Base-by-base conservation (phyloP, 2,797 vertebrate genomes). In the Coreius guichenoti region DNA sequence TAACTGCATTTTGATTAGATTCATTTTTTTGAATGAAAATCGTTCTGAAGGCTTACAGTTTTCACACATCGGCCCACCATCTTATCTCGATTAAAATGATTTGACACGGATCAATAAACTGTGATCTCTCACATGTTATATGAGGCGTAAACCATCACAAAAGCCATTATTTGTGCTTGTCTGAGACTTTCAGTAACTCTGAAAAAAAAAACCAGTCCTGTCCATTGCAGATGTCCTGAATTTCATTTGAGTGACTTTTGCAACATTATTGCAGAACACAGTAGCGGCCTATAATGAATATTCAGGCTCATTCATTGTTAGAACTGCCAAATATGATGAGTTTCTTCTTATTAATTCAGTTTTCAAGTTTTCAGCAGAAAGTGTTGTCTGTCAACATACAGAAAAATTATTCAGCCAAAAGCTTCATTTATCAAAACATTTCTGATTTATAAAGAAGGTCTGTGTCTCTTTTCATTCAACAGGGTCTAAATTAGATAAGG, bases 401-500 rank as follows among this genome's bases (percentile, higher is more conserved):
- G 19, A 76, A 54, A 16, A 39, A 61, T 2, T 2, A 54, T 77
- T 61, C 8, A 63, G n/a, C 17, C 36, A 7, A 63, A 80, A 80
- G 4, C 21, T 29, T 72, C 0, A 69, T 67, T 80, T 54, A 80
- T 69, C 33, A 82, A 58, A 73, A 72, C 76, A 47, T 0, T 29
- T 61, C 49, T 69, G 31, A 70, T 45, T 80, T 63, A 72, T 43
- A 63, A 23, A 61, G 6, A 16, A 47, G 49, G 45, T 61, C 68
- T 80, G 90, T 33, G 26, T 91, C 9, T 39, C 74, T 86, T 54
- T 82, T 86, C 16, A 21, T 63, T 45, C 56, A 58, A 68, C 68
- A 56, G 54, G 67, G 43, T 29, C 33, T 83, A 61, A 68, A 83
- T 39, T 14, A 21, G 19, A 29, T 36, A 33, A n/a, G 45, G 33